phyloP scores from a whole-genome alignment of 2,113 vertebrate species.

The Mesembrinibis cayennensis region DNA sequence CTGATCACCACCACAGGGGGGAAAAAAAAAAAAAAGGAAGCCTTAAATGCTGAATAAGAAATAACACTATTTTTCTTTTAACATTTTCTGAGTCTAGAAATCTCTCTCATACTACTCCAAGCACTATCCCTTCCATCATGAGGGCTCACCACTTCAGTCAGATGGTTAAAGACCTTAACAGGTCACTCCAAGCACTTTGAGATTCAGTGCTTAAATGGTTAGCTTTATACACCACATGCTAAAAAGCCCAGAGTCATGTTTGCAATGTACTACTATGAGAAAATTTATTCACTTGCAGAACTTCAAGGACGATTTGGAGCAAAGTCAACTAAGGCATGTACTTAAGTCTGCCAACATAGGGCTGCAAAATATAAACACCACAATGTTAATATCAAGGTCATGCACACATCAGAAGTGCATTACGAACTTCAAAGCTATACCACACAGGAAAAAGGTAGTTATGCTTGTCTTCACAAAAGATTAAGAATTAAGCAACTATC shows the following conservation, averaged over 20 bases:
- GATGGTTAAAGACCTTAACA: not conserved
- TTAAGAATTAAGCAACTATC: not conserved
- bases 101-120: not conserved
- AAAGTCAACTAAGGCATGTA: not conserved
- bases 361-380: not conserved
- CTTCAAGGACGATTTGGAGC: not conserved
- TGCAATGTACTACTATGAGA: not conserved
- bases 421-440: not conserved
- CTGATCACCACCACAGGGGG: not conserved
- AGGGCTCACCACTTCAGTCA: not conserved
- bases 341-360: not conserved
- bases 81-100: not conserved
- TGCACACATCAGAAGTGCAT: not conserved
- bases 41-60: not conserved
- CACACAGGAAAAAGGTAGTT: not conserved
- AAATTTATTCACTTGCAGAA: not conserved
- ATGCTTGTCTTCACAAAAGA: not conserved
- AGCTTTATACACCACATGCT: not conserved
- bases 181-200: not conserved
- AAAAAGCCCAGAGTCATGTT: not conserved
- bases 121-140: not conserved
- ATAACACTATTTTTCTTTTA: not conserved
- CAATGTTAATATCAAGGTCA: not conserved
- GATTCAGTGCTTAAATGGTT: not conserved
- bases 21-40: not conserved